Percentiles rank a stretch among this genome's conserved stretches.
These are phyloP conservation scores for Podotricha telesiphe DNA, from an alignment of 2,888 invertebrate species.

Conservation along the genomic window DNA sequence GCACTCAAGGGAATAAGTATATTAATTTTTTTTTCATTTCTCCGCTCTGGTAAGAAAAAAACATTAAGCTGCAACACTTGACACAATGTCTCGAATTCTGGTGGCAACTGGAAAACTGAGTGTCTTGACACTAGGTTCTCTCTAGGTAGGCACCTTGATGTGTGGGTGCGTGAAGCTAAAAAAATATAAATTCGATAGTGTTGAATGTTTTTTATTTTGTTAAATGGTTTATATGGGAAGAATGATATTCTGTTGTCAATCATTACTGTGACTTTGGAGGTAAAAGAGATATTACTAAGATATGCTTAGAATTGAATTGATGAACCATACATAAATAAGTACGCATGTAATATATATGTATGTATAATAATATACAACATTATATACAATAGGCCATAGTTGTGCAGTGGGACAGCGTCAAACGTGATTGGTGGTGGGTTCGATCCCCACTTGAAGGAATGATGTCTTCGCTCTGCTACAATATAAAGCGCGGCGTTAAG, in stretches of 20 bases:
- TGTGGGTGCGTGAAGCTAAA: not conserved
- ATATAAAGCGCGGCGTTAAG: too few species aligned
- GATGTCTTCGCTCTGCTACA: too few species aligned
- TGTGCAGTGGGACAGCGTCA: too few species aligned
- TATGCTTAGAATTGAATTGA: constrained; percentile 9
- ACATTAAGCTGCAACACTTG: too few species aligned
- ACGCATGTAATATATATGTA: not conserved
- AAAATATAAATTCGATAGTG: not conserved
- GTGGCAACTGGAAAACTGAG: not conserved
- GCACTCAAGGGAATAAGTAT: too few species aligned
- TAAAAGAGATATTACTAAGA: not conserved
- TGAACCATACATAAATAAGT: constrained; percentile 1
- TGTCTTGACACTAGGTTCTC: not conserved
- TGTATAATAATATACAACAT: not conserved
- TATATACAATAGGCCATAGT: too few species aligned
- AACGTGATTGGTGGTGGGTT: too few species aligned
- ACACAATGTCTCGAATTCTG: not conserved
- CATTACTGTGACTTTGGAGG: constrained; percentile 1
- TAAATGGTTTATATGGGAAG: not conserved
- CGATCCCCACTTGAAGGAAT: too few species aligned
- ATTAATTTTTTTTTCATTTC: too few species aligned
- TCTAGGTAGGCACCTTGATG: not conserved
- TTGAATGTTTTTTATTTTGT: not conserved
- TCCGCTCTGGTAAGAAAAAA: too few species aligned
- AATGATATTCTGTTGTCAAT: constrained; percentile 10